Evolutionary conservation across 2,888 invertebrate genomes (phyloP).

Genomic region (Torymus texanus): DNA sequence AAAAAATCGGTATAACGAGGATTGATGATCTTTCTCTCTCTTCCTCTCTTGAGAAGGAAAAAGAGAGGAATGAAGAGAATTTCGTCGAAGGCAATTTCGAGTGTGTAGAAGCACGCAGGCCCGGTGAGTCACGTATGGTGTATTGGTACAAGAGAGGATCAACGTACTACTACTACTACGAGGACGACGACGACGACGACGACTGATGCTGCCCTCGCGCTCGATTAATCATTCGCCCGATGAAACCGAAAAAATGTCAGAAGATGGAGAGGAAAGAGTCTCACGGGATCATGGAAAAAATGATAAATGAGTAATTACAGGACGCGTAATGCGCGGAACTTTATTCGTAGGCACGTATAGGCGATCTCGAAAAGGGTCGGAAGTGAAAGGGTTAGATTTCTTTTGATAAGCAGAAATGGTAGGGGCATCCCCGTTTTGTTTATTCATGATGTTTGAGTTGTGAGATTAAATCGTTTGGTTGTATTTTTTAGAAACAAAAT

Average conservation of each 20-base stretch:
- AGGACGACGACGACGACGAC: neutral
- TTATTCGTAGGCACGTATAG: neutral
- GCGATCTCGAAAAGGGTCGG: no score
- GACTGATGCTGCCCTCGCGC: conserved; percentile 42
- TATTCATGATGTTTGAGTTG: no score
- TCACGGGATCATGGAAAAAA: conserved; percentile 45
- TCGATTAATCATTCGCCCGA: conserved; percentile 57
- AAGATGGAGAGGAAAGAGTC: neutral
- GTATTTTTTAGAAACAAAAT: no score
- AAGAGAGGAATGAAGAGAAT: conserved; percentile 23
- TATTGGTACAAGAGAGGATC: conserved; percentile 8
- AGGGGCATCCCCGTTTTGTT: no score
- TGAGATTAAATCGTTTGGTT: no score
- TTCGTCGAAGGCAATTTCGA: conserved; percentile 48
- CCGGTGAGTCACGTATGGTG: conserved; percentile 48
- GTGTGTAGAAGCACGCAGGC: neutral
- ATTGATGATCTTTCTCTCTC: conserved; percentile 50
- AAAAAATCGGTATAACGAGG: conserved; percentile 55
- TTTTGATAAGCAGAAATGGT: no score
- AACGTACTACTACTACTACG: conserved; percentile 16
- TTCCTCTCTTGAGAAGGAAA: neutral
- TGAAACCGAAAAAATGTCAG: conserved; percentile 56
- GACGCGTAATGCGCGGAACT: conserved; percentile 7
- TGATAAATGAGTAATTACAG: conserved; percentile 53
- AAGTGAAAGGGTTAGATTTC: no score